Evolutionary conservation across 2,888 invertebrate genomes (phyloP).

Genomic region (Caenorhabditis panamensis): DNA sequence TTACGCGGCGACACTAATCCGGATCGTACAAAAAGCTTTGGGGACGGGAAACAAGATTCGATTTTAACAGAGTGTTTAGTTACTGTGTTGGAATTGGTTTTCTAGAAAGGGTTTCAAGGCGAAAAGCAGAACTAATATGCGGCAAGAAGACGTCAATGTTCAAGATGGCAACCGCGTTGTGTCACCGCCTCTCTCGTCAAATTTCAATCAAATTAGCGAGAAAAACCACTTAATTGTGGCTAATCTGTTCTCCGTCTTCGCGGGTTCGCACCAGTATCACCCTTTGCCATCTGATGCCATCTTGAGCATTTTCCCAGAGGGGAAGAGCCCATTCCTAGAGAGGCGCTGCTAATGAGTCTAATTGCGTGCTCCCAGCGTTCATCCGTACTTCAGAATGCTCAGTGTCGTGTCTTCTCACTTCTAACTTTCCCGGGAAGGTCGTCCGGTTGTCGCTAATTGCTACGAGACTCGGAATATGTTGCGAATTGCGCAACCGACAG

Average conservation of each 20-base stretch:
- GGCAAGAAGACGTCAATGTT: slow-evolving; percentile 32
- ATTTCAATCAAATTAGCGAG: slow-evolving; percentile 53
- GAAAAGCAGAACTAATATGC: neutral
- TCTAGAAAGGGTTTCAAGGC: neutral
- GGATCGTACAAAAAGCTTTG: slow-evolving; percentile 53
- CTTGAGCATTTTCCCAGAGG: slow-evolving; percentile 21
- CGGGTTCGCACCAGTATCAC: slow-evolving; percentile 54
- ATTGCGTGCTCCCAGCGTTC: slow-evolving; percentile 15
- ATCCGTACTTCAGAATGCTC: slow-evolving; percentile 43
- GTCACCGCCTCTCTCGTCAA: slow-evolving; percentile 29
- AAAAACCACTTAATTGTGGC: slow-evolving; percentile 45
- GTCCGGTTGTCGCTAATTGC: slow-evolving; percentile 31
- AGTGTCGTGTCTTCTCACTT: slow-evolving; percentile 21
- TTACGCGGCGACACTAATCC: slow-evolving; percentile 51
- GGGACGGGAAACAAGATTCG: slow-evolving; percentile 34
- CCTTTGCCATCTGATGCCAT: slow-evolving; percentile 22
- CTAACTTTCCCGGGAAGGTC: slow-evolving; percentile 38
- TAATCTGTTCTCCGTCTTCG: slow-evolving; percentile 32
- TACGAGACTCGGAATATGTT: slow-evolving; percentile 22
- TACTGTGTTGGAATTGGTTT: neutral
- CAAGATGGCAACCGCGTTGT: neutral
- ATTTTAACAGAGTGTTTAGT: slow-evolving; percentile 11
- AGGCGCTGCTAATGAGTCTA: slow-evolving; percentile 36
- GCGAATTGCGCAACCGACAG: slow-evolving; percentile 46
- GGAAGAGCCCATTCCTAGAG: neutral